phyloP scores from a whole-genome alignment of 2,888 invertebrate species.

The Agrochola circellaris region DNA sequence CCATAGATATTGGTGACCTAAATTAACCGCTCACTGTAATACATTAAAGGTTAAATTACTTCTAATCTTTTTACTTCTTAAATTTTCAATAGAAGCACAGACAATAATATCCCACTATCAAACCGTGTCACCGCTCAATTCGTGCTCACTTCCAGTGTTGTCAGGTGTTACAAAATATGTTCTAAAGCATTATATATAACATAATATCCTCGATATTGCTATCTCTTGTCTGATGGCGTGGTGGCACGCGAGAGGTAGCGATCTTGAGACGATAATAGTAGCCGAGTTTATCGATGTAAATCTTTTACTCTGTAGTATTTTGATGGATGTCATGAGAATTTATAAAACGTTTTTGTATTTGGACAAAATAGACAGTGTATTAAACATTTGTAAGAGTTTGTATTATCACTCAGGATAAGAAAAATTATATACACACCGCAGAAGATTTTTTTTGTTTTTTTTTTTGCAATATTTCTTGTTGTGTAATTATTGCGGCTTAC shows the following conservation, averaged over 20 bases:
- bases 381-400: neutral
- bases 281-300: constrained; percentile 9
- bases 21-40: neutral
- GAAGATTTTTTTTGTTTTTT: neutral
- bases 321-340: neutral
- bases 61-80: no score
- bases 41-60: no score
- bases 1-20: no score
- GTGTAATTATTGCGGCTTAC: neutral
- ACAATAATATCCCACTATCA: constrained; percentile 17
- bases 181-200: constrained; percentile 40
- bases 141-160: constrained; percentile 34
- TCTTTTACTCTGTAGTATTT: constrained; percentile 16
- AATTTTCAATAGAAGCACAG: no score
- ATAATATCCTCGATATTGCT: constrained; percentile 55
- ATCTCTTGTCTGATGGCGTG: constrained; percentile 34
- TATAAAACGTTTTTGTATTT: neutral
- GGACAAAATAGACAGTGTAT: neutral
- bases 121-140: constrained; percentile 46
- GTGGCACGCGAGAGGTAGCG: constrained; percentile 55
- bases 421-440: neutral
- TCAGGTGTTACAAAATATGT: constrained; percentile 55
- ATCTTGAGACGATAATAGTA: constrained; percentile 40
- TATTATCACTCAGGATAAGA: neutral
- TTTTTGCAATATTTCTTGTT: neutral